Conservation (phyloP, 2,888 invertebrate species). For the Eilema caniola region DNA sequence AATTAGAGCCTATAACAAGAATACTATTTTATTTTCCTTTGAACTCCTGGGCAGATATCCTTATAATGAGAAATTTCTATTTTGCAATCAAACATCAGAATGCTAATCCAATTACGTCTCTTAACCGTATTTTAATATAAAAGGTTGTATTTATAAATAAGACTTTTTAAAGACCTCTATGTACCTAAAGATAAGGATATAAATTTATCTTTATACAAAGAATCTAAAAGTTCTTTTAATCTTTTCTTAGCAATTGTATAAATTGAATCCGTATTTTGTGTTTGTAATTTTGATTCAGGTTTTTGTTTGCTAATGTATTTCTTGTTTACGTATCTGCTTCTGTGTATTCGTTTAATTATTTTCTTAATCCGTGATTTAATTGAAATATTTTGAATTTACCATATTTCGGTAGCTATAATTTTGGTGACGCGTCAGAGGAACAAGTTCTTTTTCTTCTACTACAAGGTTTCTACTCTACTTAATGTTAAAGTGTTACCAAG, state of each 20-base stretch:
- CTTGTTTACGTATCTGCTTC: background rate
- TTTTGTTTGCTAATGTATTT: background rate
- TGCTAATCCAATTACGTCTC: conserved; percentile 8
- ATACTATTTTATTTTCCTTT: background rate
- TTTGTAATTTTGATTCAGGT: conserved; percentile 18
- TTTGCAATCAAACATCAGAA: conserved; percentile 5
- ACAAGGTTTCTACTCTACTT: no score
- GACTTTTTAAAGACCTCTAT: conserved; percentile 26
- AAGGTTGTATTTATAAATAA: conserved; percentile 1
- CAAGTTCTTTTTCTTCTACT: no score
- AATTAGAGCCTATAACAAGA: background rate
- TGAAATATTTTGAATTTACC: no score
- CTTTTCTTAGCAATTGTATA: conserved; percentile 41
- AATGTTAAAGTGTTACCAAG: no score
- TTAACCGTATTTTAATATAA: background rate
- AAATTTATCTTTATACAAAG: conserved; percentile 49
- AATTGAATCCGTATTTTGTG: conserved; percentile 25
- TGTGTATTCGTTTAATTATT: background rate
- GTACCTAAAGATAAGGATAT: conserved; percentile 31
- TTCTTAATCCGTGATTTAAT: background rate
- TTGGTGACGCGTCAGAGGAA: no score
- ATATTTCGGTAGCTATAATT: no score
- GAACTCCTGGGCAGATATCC: background rate
- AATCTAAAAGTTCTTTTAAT: conserved; percentile 31
- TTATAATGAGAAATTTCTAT: background rate